Base-by-base conservation (phyloP, 1,140 invertebrate species). In the Chrysoperla carnea region DNA sequence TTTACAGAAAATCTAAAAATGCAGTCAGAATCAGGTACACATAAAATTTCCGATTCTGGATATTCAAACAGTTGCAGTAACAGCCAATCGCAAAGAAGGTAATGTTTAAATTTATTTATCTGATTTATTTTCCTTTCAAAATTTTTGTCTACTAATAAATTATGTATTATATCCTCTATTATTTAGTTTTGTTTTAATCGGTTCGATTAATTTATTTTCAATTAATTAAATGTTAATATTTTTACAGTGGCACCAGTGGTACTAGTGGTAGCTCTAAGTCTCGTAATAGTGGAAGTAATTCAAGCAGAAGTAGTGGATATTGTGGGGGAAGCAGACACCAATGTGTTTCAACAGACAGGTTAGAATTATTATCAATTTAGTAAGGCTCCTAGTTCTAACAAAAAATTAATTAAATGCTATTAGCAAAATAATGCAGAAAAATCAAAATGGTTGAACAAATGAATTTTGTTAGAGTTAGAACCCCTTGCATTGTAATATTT, bases 231-330 rank as follows among this genome's bases (percentile, higher is more conserved):
- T 23, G 2, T 23, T 23, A 23, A 23, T 3, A 23, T 23, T 23
- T 23, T 23, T 23, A 3, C 17, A 23, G 17, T 23, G 17, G 17
- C 5, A 23, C 17, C 17, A 23, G 17, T 5, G 17, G 17, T 23
- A 23, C 17, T 51, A 81, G 79, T 56, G 76, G 71, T 37, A 83
- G 81, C 56, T 84, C 79, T 8, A 80, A 81, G 53, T 84, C 80
- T 11, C 73, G 73, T 4, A 72, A 80, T 48, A 84, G 78, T 48
- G 75, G 72, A 12, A 81, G 78, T 52, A 73, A 78, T 51, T 83
- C 80, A 0, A 81, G 77, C 46, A 73, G 77, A 41, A 84, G 81
- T 59, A 84, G 80, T 56, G 81, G 80, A 17, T 84, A 83, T 66
- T 72, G 77, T 36, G 78, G 17, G 2, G 17, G 17, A 23, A 23